A percentile compares a stretch with the other conserved stretches of the same genome.
phyloP scores from a whole-genome alignment of 2,888 invertebrate genomes.

The Trissonchulus latispiculum region DNA sequence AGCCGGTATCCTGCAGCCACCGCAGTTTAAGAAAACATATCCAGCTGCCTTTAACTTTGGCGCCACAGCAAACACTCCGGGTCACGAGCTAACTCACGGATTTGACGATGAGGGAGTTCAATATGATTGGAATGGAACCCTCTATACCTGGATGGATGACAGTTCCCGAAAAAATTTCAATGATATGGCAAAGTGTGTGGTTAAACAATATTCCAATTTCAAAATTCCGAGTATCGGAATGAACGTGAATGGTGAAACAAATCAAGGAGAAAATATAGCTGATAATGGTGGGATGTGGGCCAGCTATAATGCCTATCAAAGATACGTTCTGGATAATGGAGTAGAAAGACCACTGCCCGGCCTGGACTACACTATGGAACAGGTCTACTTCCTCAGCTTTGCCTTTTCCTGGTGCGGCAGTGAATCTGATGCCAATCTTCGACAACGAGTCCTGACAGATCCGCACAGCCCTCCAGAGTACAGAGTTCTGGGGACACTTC shows the following conservation, averaged over 20 bases:
- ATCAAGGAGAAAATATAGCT: slow-evolving; percentile 47
- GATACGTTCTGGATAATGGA: background rate
- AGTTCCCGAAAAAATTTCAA: slow-evolving; percentile 25
- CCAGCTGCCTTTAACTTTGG: slow-evolving; percentile 39
- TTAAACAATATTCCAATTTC: slow-evolving; percentile 28
- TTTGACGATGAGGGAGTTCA: slow-evolving; percentile 31
- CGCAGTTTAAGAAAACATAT: slow-evolving; percentile 35
- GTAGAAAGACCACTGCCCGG: slow-evolving; percentile 37
- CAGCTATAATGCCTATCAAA: slow-evolving; percentile 38
- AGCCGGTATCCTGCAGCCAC: slow-evolving; percentile 27
- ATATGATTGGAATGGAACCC: slow-evolving; percentile 29
- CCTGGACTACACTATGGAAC: slow-evolving; percentile 40
- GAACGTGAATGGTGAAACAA: slow-evolving; percentile 41
- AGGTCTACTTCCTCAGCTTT: slow-evolving; percentile 46
- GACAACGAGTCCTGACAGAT: background rate
- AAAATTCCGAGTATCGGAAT: background rate
- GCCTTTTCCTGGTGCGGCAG: slow-evolving; percentile 18
- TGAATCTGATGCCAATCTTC: background rate
- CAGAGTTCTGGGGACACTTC: background rate
- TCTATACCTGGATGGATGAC: slow-evolving; percentile 30
- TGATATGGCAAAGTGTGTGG: slow-evolving; percentile 31
- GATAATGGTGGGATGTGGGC: slow-evolving; percentile 47
- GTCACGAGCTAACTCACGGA: slow-evolving; percentile 30
- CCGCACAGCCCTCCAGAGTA: background rate
- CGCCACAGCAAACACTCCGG: slow-evolving; percentile 27